Conservation (phyloP, 1,140 invertebrate genomes). For the Eufriesea mexicana region DNA sequence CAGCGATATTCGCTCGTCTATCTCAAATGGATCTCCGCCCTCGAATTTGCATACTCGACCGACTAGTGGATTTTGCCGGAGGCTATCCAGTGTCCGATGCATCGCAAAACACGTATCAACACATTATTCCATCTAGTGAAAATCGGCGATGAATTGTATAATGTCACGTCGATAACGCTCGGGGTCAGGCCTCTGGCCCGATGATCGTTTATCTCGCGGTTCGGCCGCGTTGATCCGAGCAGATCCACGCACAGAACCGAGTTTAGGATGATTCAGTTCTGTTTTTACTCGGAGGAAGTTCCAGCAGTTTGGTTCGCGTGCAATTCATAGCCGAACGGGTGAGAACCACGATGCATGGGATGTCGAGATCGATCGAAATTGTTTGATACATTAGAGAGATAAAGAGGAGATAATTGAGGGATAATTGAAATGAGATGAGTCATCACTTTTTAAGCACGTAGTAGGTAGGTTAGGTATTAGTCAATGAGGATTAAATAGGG, state of each 20-base stretch:
- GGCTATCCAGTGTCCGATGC: slow-evolving; percentile 9
- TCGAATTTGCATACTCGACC: too few relatives aligned
- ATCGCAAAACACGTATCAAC: slow-evolving; percentile 43
- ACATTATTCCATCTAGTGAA: slow-evolving; percentile 59
- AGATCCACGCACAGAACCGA: neutral
- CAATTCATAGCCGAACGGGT: too few relatives aligned
- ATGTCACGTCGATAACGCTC: slow-evolving; percentile 40
- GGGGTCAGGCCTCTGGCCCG: slow-evolving; percentile 19
- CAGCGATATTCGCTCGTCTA: too few relatives aligned
- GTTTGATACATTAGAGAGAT: neutral
- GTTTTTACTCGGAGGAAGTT: slow-evolving; percentile 33
- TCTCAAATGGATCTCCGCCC: too few relatives aligned
- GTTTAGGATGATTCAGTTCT: slow-evolving; percentile 29
- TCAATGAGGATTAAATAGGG: too few relatives aligned
- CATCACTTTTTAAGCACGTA: too few relatives aligned
- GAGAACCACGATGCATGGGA: neutral
- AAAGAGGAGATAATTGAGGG: neutral
- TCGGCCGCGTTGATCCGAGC: neutral
- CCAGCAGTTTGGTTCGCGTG: neutral
- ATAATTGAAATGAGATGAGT: too few relatives aligned
- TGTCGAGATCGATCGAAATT: neutral
- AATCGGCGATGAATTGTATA: slow-evolving; percentile 51
- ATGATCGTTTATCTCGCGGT: slow-evolving; percentile 35
- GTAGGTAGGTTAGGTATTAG: too few relatives aligned
- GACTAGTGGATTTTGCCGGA: too few relatives aligned